phyloP scores from a whole-genome alignment of 2,888 invertebrate species.

The Tinea semifulvella region DNA sequence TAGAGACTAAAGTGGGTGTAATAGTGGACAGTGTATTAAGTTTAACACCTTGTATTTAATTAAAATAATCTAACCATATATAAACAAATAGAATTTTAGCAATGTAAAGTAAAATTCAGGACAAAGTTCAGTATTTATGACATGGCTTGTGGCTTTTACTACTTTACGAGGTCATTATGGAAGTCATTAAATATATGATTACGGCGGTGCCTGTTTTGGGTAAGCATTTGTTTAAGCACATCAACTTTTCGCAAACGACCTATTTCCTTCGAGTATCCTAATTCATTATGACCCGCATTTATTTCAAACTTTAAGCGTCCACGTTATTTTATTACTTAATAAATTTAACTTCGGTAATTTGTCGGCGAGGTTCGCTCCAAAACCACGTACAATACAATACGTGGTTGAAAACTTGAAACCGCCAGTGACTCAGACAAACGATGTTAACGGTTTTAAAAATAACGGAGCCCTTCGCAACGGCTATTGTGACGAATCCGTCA shows the following conservation, averaged over 20 bases:
- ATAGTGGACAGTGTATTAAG: too few species aligned
- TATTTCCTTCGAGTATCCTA: constrained; percentile 40
- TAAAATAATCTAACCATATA: too few species aligned
- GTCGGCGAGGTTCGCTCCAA: not conserved
- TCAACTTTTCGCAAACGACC: constrained; percentile 57
- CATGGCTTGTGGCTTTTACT: constrained; percentile 47
- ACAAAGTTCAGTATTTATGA: constrained; percentile 51
- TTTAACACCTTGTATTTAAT: too few species aligned
- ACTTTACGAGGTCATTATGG: constrained; percentile 60
- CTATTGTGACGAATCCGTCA: too few species aligned
- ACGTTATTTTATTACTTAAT: constrained; percentile 43
- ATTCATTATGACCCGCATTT: constrained; percentile 33
- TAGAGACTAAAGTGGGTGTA: too few species aligned
- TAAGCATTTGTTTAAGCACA: constrained; percentile 56
- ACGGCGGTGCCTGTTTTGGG: constrained; percentile 46
- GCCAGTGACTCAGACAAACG: too few species aligned
- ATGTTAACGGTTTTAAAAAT: too few species aligned
- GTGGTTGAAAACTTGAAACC: not conserved
- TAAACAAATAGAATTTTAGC: not conserved
- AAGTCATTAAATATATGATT: constrained; percentile 60
- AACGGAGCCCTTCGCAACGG: too few species aligned
- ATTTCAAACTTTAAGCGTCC: constrained; percentile 35
- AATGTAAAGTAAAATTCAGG: constrained; percentile 14
- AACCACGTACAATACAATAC: not conserved
- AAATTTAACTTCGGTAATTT: constrained; percentile 28